Base-by-base conservation (phyloP, 2,888 invertebrate species). In the Parnassius orleans region DNA sequence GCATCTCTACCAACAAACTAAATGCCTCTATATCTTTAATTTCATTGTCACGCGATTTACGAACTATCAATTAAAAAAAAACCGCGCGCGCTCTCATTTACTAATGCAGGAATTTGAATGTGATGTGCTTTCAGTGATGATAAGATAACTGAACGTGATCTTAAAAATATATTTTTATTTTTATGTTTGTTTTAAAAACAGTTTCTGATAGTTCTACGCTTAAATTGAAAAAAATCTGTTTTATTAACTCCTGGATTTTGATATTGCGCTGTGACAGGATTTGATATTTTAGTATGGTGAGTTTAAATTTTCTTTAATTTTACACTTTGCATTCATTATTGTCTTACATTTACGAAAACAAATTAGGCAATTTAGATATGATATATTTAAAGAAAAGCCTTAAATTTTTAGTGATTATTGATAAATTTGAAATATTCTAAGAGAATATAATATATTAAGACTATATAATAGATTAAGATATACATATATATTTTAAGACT, bases 61-160 rank as follows among this genome's bases (percentile, higher is more conserved):
- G 76, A 69, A 76, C 74, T 70, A 72, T 65, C 68, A 72, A 72
- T 72, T 70, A 72, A 70, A 72, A 74, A 72, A 69, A 72, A 74
- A 70, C 57, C 66, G 70, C 73, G 73, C 76, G 75, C 72, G 71
- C 70, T 69, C 65, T 68, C 60, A 70, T 71, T 75, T 76, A 71
- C 69, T 69, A 72, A 73, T 64, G 68, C 59, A 60, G 63, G 66
- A 69, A 69, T 72, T 68, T 64, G 70, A 68, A 69, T 72, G 76
- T 75, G 76, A 71, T 71, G 74, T 77, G 77, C 65, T 67, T 66
- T 65, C 66, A 50, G 65, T 65, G 66, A 61, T 57, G 58, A 59
- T 53, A 9, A 46, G 43, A 50, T 52, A 61, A 52, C 42, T 64
- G 50, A 50, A 46, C 63, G 60, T 60, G 63, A 57, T 42, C 33